Conservation (phyloP, 2,888 invertebrate genomes). For the Lumbricus terrestris region DNA sequence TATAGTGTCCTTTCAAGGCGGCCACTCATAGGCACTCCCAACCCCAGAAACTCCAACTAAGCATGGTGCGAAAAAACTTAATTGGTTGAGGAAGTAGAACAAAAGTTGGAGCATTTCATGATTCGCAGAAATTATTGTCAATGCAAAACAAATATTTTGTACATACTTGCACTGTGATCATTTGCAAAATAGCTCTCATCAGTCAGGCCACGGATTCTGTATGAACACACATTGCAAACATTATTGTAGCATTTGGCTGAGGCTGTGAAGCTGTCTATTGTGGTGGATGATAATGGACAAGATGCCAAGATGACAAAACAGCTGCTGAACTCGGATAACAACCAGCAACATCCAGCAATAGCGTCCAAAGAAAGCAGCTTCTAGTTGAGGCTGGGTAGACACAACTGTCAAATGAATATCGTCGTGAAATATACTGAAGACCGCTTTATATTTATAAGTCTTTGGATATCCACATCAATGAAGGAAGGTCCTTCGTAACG, state of each 20-base stretch:
- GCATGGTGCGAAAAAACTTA: neutral
- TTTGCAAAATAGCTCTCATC: too few relatives aligned
- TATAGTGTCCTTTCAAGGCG: too few relatives aligned
- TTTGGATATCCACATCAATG: neutral
- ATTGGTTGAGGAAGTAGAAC: neutral
- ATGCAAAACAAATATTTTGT: neutral
- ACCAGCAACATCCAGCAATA: neutral
- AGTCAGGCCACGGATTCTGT: neutral
- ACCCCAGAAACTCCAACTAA: too few relatives aligned
- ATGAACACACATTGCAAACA: too few relatives aligned
- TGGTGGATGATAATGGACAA: neutral
- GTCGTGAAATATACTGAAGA: neutral
- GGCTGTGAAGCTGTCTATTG: neutral
- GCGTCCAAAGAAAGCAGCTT: neutral
- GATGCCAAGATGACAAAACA: constrained; percentile 3
- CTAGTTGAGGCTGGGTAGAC: neutral
- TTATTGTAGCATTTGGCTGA: constrained; percentile 12
- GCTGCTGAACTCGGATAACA: neutral
- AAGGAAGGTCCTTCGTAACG: neutral
- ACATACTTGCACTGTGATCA: neutral
- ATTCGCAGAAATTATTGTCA: neutral
- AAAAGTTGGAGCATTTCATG: neutral
- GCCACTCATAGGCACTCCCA: too few relatives aligned
- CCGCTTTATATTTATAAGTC: neutral
- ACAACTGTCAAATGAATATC: neutral